Percentiles rank a stretch among this genome's conserved stretches.
phyloP scores from a whole-genome alignment of 1,140 invertebrate genomes.

The Drosophila teissieri region DNA sequence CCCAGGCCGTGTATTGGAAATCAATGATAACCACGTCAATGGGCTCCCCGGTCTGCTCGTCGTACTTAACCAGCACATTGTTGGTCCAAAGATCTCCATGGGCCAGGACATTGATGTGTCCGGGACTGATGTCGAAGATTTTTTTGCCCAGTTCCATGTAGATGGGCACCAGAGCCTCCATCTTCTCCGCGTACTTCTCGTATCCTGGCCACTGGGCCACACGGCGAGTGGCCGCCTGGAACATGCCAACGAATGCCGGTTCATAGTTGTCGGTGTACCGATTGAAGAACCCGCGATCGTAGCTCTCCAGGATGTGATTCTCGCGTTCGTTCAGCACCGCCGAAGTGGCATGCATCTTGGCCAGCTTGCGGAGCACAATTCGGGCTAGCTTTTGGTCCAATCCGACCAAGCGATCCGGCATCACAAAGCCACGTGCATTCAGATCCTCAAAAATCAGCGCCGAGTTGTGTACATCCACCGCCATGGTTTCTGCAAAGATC shows the following conservation, averaged over 20 bases:
- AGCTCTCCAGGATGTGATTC: constrained; percentile 53
- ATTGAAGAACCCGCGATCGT: constrained; percentile 79
- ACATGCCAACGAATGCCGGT: constrained; percentile 59
- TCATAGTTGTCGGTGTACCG: constrained; percentile 73
- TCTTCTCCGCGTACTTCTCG: constrained; percentile 64
- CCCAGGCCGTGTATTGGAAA: constrained; percentile 79
- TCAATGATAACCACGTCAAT: constrained; percentile 85
- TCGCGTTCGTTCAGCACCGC: constrained; percentile 78
- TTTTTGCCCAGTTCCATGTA: constrained; percentile 77
- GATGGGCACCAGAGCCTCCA: constrained; percentile 51
- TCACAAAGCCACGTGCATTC: constrained; percentile 69
- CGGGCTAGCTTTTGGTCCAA: constrained; percentile 85
- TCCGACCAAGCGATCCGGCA: constrained; percentile 86
- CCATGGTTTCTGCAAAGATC: constrained; percentile 74
- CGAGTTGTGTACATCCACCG: constrained; percentile 65
- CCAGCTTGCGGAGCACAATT: constrained; percentile 86
- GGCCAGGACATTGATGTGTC: constrained; percentile 87
- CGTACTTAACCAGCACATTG: constrained; percentile 88
- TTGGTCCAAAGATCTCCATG: constrained; percentile 89
- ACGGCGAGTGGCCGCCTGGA: constrained; percentile 54
- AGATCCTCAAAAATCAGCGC: constrained; percentile 81
- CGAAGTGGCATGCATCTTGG: constrained; percentile 87
- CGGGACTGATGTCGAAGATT: constrained; percentile 72
- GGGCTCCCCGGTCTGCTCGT: constrained; percentile 83
- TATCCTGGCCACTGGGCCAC: constrained; percentile 63